Conservation (phyloP, 2,113 vertebrate species). For the Sturnira hondurensis region DNA sequence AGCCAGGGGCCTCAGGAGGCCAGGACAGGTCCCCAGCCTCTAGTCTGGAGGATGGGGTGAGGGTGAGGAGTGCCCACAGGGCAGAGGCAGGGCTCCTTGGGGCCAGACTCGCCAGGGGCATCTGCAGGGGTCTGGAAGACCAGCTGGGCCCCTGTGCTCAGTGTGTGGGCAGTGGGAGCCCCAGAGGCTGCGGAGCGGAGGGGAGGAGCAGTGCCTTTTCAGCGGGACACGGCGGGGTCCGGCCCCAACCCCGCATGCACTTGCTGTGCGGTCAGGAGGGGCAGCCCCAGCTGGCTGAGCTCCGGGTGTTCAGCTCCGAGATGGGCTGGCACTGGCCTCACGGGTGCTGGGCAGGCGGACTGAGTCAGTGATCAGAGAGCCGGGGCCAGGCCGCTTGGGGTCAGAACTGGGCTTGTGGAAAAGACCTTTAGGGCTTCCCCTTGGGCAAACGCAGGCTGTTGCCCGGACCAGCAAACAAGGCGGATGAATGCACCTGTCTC, state of each 20-base stretch:
- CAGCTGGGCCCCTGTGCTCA: neutral
- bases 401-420: neutral
- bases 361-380: accelerated
- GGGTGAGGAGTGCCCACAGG: neutral
- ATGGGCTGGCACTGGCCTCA: neutral
- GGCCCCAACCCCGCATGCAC: accelerated
- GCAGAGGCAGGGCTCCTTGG: too few relatives aligned
- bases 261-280: accelerated
- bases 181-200: neutral
- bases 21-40: neutral
- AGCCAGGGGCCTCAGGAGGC: too few relatives aligned
- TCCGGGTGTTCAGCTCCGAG: neutral
- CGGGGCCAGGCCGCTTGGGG: accelerated
- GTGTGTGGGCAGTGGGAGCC: neutral
- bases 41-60: neutral
- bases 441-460: neutral
- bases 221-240: accelerated
- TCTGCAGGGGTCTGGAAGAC: neutral
- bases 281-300: neutral
- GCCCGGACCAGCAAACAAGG: neutral
- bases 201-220: accelerated
- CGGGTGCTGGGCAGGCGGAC: accelerated
- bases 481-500: neutral
- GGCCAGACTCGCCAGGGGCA: neutral
- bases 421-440: neutral